These are phyloP conservation scores for Eristalis pertinax DNA, from an alignment of 2,888 invertebrate genomes.

Conservation along the genomic window DNA sequence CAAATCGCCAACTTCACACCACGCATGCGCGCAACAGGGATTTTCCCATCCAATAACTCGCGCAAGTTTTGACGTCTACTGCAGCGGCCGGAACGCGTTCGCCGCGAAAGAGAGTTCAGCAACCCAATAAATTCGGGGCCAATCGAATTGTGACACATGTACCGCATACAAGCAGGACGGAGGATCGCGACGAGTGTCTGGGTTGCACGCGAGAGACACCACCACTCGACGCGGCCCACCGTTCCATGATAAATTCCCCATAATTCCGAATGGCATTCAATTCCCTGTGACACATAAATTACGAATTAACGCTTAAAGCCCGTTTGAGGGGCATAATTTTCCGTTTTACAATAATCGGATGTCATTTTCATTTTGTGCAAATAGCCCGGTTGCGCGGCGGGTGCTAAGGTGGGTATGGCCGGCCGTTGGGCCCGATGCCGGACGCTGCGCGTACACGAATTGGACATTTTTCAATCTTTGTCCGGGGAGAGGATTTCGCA, in stretches of 20 bases:
- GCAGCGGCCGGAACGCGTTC: conserved; percentile 32
- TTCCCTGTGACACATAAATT: conserved; percentile 82
- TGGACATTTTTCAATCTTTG: conserved; percentile 81
- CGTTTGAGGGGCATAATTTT: conserved; percentile 74
- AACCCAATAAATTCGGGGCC: conserved; percentile 70
- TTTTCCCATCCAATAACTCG: conserved; percentile 68
- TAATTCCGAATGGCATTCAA: conserved; percentile 82
- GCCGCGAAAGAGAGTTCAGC: conserved; percentile 58
- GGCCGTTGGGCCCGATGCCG: neutral
- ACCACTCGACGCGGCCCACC: conserved; percentile 18
- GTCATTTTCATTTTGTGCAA: conserved; percentile 75
- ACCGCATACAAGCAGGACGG: neutral
- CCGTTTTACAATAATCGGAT: conserved; percentile 73
- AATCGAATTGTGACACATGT: conserved; percentile 72
- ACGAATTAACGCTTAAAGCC: conserved; percentile 82
- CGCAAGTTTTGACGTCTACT: conserved; percentile 55
- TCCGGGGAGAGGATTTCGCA: conserved; percentile 75
- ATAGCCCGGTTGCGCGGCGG: conserved; percentile 73
- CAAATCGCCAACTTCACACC: conserved; percentile 69
- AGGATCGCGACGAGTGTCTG: neutral
- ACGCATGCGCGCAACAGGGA: conserved; percentile 49
- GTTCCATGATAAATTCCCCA: conserved; percentile 80
- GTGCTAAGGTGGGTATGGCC: conserved; percentile 53
- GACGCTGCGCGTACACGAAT: conserved; percentile 50
- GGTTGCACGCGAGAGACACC: neutral